A percentile compares a stretch with the other conserved stretches of the same genome.
Evolutionary conservation across 2,888 invertebrate species (phyloP).

Genomic region (Epirrita christyi): DNA sequence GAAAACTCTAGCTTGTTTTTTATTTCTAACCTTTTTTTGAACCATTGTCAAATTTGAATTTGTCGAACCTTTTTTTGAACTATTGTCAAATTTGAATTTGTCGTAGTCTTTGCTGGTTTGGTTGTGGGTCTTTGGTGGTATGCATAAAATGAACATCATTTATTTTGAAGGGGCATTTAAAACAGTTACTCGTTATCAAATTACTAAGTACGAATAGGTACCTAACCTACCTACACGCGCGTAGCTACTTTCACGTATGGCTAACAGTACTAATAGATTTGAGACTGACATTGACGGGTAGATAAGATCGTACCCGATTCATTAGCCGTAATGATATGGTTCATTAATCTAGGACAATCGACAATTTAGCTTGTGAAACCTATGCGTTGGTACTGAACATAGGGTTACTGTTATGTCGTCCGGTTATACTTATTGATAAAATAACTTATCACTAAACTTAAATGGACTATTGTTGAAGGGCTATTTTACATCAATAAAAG

Average conservation of each 20-base stretch:
- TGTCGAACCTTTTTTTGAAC: too few species aligned
- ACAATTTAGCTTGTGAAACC: slow-evolving; percentile 62
- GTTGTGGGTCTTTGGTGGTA: too few species aligned
- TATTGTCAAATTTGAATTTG: too few species aligned
- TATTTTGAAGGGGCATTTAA: too few species aligned
- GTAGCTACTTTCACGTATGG: slow-evolving; percentile 27
- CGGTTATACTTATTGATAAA: slow-evolving; percentile 63
- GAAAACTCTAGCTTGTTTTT: too few species aligned
- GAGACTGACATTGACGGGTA: slow-evolving; percentile 71
- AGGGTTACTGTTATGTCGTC: slow-evolving; percentile 54
- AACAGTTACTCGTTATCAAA: too few species aligned
- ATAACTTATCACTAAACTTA: slow-evolving; percentile 39
- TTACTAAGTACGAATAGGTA: too few species aligned
- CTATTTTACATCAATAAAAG: slow-evolving; percentile 31
- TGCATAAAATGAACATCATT: too few species aligned
- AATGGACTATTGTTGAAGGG: slow-evolving; percentile 20
- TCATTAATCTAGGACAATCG: slow-evolving; percentile 82
- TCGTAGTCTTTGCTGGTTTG: too few species aligned
- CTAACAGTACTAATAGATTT: slow-evolving; percentile 65
- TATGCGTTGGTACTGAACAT: slow-evolving; percentile 57
- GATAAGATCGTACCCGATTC: slow-evolving; percentile 77
- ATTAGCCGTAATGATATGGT: slow-evolving; percentile 80
- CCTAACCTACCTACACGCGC: neutral
- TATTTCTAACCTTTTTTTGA: too few species aligned
- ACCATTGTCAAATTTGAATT: too few species aligned